Conservation (phyloP, 1,140 invertebrate genomes). For the Drosophila watanabei region DNA sequence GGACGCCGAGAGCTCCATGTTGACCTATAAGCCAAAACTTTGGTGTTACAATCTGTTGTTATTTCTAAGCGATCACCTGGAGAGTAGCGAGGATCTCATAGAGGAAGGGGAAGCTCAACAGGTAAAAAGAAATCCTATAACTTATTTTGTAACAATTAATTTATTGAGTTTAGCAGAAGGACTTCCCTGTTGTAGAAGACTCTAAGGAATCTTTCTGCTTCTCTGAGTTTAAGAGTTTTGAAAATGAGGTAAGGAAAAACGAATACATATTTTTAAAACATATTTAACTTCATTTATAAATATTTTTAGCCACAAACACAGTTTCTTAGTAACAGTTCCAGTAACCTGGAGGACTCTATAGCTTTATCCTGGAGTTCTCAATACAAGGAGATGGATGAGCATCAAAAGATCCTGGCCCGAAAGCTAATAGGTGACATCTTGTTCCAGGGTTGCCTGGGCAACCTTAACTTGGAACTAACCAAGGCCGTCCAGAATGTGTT, state of each 20-base stretch:
- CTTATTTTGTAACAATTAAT: background rate
- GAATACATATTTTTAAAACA: too few species aligned
- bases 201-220: background rate
- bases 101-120: background rate
- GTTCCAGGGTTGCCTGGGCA: conserved; percentile 6
- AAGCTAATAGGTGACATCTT: conserved; percentile 12
- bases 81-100: background rate
- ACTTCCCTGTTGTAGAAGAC: background rate
- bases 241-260: background rate
- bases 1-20: background rate
- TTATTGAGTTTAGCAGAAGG: background rate
- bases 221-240: background rate
- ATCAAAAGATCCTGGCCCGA: conserved; percentile 6
- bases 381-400: background rate
- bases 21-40: background rate
- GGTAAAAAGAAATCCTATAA: background rate
- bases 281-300: background rate
- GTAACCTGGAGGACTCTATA: background rate
- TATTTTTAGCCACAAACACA: background rate
- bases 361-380: conserved; percentile 5
- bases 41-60: conserved; percentile 6
- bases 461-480: background rate
- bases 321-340: background rate
- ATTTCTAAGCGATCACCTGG: background rate
- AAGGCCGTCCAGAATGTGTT: background rate